These are phyloP conservation scores for Lithosia quadra DNA, from an alignment of 2,888 invertebrate genomes.

Conservation along the genomic window DNA sequence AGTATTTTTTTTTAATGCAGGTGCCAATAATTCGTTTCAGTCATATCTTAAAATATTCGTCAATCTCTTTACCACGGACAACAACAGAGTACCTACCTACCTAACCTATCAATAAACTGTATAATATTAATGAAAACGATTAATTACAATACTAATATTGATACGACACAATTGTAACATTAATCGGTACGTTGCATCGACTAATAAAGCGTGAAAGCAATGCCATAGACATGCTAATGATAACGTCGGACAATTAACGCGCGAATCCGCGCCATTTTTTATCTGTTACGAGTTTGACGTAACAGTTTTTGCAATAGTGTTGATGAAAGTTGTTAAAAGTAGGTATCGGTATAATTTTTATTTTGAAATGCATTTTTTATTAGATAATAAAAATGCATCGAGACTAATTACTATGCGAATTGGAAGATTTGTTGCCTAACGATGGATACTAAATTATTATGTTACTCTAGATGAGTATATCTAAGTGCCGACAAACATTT, in stretches of 20 bases:
- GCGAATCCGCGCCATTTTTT: conserved; percentile 15
- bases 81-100: no score
- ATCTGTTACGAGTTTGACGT: conserved; percentile 18
- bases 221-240: conserved; percentile 7
- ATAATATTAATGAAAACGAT: conserved; percentile 14
- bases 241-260: conserved; percentile 11
- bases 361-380: conserved; percentile 12
- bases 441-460: no score
- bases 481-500: no score
- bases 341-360: conserved; percentile 2
- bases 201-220: conserved; percentile 48
- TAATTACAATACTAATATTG: conserved; percentile 17
- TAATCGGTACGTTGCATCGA: conserved; percentile 42
- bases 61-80: no score
- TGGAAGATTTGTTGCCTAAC: no score
- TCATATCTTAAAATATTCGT: no score
- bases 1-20: no score
- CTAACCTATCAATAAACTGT: neutral
- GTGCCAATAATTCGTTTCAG: no score
- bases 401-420: no score
- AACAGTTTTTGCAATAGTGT: conserved; percentile 14
- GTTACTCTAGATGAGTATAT: no score
- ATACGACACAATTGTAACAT: conserved; percentile 28
- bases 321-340: conserved; percentile 17
- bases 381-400: neutral